Evolutionary conservation across 2,797 vertebrate genomes (phyloP).

Genomic region (Ispidina picta): DNA sequence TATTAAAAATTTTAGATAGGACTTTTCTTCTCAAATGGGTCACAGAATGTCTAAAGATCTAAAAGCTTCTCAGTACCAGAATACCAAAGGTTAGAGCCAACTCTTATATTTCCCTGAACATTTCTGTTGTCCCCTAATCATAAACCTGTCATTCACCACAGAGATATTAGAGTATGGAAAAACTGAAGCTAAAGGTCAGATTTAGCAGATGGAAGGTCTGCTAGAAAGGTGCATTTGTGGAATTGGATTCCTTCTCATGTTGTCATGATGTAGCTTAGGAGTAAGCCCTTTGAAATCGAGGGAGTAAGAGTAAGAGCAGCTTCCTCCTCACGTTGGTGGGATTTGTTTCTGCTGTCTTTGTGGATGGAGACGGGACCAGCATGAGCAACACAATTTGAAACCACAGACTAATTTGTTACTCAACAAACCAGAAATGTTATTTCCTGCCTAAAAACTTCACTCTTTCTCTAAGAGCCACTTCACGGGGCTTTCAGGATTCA

Average conservation of each 20-base stretch:
- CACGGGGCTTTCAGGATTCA: neutral
- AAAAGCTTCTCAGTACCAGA: neutral
- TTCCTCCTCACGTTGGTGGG: neutral
- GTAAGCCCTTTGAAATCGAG: neutral
- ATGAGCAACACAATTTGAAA: neutral
- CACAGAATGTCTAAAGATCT: neutral
- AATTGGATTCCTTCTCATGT: neutral
- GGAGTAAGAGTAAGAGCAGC: neutral
- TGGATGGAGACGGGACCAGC: neutral
- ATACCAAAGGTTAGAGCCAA: neutral
- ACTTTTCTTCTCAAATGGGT: neutral
- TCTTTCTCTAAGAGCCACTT: neutral
- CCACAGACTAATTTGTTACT: neutral
- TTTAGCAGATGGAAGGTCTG: neutral
- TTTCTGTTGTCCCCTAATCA: constrained; percentile 39
- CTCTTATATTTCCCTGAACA: neutral
- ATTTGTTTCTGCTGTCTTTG: neutral
- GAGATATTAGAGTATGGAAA: constrained; percentile 14
- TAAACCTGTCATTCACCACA: constrained; percentile 28
- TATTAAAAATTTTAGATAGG: neutral
- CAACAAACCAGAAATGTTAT: neutral
- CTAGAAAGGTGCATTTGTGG: neutral
- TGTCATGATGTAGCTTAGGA: neutral
- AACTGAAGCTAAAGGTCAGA: constrained; percentile 40
- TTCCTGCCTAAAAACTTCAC: neutral